Evolutionary conservation across 2,888 invertebrate genomes (phyloP).

Genomic region (Stenotaenia linearis): DNA sequence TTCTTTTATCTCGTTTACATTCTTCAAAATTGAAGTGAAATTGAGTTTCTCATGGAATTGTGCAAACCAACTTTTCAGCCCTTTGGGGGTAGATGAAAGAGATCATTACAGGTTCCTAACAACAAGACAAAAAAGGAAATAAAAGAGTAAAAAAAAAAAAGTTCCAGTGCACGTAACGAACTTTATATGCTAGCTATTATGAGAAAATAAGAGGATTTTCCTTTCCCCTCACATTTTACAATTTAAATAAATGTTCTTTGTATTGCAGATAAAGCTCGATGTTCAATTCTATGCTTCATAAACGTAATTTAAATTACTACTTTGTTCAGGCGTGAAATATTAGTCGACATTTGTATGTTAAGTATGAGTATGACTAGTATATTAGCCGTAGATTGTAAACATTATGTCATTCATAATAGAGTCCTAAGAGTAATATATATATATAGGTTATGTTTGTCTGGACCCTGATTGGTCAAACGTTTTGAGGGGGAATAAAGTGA

Average conservation of each 20-base stretch:
- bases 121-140: not conserved
- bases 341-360: too few species aligned
- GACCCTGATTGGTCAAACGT: too few species aligned
- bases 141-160: not conserved
- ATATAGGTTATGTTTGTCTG: too few species aligned
- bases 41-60: not conserved
- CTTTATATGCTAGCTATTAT: not conserved
- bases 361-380: too few species aligned
- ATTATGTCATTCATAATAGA: too few species aligned
- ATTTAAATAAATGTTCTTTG: conserved; percentile 24
- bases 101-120: not conserved
- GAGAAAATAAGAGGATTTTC: not conserved
- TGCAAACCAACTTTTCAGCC: conserved; percentile 16
- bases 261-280: not conserved
- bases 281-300: not conserved
- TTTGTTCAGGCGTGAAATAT: not conserved
- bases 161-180: not conserved
- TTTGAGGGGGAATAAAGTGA: too few species aligned
- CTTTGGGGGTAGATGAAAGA: not conserved
- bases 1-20: conserved; percentile 21
- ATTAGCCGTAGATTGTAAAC: too few species aligned
- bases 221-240: not conserved
- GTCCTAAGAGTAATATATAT: too few species aligned
- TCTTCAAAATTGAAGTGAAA: not conserved
- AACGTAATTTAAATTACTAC: not conserved